A percentile compares a stretch with the other conserved stretches of the same genome.
These are phyloP conservation scores for Sarcophaga rosellei DNA, from an alignment of 2,888 invertebrate genomes.

Conservation along the genomic window DNA sequence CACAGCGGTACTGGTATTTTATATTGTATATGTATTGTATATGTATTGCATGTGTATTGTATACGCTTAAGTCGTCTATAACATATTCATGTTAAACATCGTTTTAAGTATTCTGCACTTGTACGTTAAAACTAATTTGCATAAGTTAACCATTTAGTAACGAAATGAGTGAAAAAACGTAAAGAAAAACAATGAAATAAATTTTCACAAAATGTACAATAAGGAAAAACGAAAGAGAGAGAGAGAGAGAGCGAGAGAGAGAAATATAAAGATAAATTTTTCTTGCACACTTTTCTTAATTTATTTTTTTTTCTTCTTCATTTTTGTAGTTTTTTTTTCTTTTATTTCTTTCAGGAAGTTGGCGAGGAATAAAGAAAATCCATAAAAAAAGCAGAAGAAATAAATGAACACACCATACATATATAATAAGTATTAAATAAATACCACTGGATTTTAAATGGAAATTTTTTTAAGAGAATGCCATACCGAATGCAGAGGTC, in stretches of 20 bases:
- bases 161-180: slow-evolving; percentile 13
- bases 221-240: background rate
- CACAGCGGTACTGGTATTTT: too few relatives aligned
- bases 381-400: background rate
- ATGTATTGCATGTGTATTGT: background rate
- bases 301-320: background rate
- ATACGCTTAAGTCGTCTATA: slow-evolving; percentile 41
- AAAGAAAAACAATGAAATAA: background rate
- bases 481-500: too few relatives aligned
- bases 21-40: background rate
- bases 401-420: background rate
- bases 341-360: background rate
- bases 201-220: background rate
- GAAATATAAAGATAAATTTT: background rate
- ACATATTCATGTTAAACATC: slow-evolving; percentile 61
- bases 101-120: slow-evolving; percentile 63
- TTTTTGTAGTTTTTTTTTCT: background rate
- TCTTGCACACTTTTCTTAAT: background rate
- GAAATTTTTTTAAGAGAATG: too few relatives aligned
- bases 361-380: background rate
- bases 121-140: slow-evolving; percentile 63
- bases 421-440: background rate
- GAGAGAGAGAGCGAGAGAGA: background rate
- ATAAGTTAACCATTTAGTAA: slow-evolving; percentile 64
- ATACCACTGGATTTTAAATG: background rate